Conservation (phyloP, 2,797 vertebrate species). For the Echeneis naucrates region DNA sequence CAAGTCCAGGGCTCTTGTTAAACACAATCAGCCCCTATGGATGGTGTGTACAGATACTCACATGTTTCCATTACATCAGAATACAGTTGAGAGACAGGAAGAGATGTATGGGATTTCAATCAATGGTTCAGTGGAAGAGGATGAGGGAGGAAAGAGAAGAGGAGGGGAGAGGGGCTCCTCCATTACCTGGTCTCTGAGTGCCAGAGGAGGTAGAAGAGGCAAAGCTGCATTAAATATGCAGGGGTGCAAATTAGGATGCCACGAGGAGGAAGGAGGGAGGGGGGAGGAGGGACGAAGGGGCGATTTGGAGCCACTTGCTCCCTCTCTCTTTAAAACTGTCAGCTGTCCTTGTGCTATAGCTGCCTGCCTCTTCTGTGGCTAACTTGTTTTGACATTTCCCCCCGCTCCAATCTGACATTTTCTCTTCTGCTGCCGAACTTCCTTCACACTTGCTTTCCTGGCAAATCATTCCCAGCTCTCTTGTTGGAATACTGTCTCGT, state of each 20-base stretch:
- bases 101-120: slow-evolving; percentile 51
- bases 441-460: slow-evolving; percentile 58
- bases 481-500: slow-evolving; percentile 47
- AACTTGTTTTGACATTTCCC: slow-evolving; percentile 68
- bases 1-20: slow-evolving; percentile 5
- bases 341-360: slow-evolving; percentile 34
- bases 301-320: slow-evolving; percentile 32
- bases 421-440: slow-evolving; percentile 58
- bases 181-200: slow-evolving; percentile 63
- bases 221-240: slow-evolving; percentile 77
- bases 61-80: slow-evolving; percentile 24
- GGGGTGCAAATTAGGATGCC: slow-evolving; percentile 66
- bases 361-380: slow-evolving; percentile 53
- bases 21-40: background rate
- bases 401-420: slow-evolving; percentile 65
- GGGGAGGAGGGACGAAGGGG: background rate
- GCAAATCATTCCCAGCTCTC: slow-evolving; percentile 43
- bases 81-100: background rate
- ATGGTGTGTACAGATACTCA: background rate
- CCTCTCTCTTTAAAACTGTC: slow-evolving; percentile 55
- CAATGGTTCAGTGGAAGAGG: slow-evolving; percentile 35
- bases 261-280: slow-evolving; percentile 12
- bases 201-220: slow-evolving; percentile 55
- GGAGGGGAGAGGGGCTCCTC: slow-evolving; percentile 34
- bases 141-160: background rate